phyloP scores from a whole-genome alignment of 2,113 vertebrate species.

The Arothron firmamentum region DNA sequence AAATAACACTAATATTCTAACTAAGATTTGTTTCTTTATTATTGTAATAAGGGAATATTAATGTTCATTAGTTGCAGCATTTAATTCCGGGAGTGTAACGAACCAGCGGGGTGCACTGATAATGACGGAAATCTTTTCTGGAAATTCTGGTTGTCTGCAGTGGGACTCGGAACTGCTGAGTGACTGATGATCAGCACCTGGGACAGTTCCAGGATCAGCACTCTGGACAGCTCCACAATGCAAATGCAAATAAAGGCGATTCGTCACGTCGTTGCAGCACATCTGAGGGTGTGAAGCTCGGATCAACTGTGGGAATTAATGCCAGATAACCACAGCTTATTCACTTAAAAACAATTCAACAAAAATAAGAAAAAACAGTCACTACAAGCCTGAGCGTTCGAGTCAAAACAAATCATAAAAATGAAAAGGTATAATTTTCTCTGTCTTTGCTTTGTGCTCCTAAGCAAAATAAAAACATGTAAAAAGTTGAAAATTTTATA shows the following conservation, averaged over 20 bases:
- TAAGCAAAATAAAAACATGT: too few relatives aligned
- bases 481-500: too few relatives aligned
- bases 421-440: too few relatives aligned
- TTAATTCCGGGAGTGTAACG: not conserved
- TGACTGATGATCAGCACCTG: conserved; percentile 10
- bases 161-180: conserved; percentile 3
- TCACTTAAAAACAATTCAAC: too few relatives aligned
- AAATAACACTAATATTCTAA: not conserved
- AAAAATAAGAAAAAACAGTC: too few relatives aligned
- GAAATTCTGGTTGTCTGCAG: not conserved
- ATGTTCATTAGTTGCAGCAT: not conserved
- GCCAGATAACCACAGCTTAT: too few relatives aligned
- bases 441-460: too few relatives aligned
- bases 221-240: conserved; percentile 20
- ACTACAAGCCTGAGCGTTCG: too few relatives aligned
- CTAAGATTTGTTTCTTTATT: not conserved
- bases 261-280: not conserved
- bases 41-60: not conserved
- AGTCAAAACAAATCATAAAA: too few relatives aligned
- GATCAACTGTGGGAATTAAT: not conserved
- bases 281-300: not conserved
- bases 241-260: not conserved
- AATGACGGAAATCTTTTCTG: not conserved
- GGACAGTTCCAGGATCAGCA: conserved; percentile 34
- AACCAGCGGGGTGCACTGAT: not conserved